These are phyloP conservation scores for Pseudoips prasinana DNA, from an alignment of 2,888 invertebrate genomes.

Conservation along the genomic window DNA sequence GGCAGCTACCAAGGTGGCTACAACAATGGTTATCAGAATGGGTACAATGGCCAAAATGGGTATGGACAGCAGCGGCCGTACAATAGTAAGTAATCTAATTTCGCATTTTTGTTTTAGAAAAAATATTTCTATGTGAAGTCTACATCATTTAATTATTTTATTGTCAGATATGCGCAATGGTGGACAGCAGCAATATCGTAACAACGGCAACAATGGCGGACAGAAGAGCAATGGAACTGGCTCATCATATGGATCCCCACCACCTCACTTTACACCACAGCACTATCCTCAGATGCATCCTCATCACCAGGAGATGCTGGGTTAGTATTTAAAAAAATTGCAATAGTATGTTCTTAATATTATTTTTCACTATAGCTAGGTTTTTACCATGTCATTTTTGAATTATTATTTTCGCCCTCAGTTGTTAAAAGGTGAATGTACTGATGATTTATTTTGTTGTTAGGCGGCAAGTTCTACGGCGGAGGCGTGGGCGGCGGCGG, in stretches of 20 bases:
- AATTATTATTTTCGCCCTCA: too few species aligned
- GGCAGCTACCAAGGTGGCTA: slow-evolving; percentile 81
- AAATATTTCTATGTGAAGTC: neutral
- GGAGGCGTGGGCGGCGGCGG: slow-evolving; percentile 82
- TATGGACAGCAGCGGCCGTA: slow-evolving; percentile 72
- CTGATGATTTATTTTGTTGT: slow-evolving; percentile 1
- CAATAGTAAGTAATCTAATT: slow-evolving; percentile 56
- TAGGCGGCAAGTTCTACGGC: slow-evolving; percentile 89
- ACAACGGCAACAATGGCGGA: slow-evolving; percentile 52
- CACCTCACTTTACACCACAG: slow-evolving; percentile 71
- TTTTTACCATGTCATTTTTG: too few species aligned
- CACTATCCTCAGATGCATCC: slow-evolving; percentile 76
- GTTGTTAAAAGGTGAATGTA: too few species aligned
- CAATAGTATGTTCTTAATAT: neutral
- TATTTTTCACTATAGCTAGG: too few species aligned
- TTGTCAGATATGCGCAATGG: slow-evolving; percentile 59
- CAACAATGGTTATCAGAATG: slow-evolving; percentile 76
- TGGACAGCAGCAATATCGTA: slow-evolving; percentile 70
- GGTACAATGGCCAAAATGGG: slow-evolving; percentile 71
- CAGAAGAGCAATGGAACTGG: slow-evolving; percentile 69
- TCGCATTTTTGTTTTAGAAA: neutral
- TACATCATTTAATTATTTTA: neutral
- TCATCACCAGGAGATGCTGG: slow-evolving; percentile 77
- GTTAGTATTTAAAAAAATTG: slow-evolving; percentile 48
- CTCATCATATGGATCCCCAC: slow-evolving; percentile 75